Base-by-base conservation (phyloP, 2,888 invertebrate genomes). In the Lasioglossum lativentre region DNA sequence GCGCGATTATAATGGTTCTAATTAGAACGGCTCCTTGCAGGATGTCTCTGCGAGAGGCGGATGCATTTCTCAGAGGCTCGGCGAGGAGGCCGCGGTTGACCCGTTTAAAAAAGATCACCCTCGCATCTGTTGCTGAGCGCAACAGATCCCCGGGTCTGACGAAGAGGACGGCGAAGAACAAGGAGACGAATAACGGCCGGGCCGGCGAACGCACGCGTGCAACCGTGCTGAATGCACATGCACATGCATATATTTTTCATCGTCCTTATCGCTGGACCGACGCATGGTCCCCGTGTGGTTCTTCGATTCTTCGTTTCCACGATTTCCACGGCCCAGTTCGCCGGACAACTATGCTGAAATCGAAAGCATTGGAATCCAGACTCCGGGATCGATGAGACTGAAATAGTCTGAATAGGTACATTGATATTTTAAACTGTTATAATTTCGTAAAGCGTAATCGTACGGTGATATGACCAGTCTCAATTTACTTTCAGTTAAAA, bases 101-200 rank as follows among this genome's bases (percentile, higher is more conserved):
- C 82, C 86, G 86, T 89, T 90, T 90, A 90, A 90, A 90, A 90
- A 90, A 90, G 86, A 86, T 86, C 87, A 85, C 82, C 82, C 90
- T 88, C 78, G 86, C 82, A 80, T 89, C 84, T 87, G 86, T 87
- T 84, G 82, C 85, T 74, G 83, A 81, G 76, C 75, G 84, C 86
- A 86, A 86, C 86, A 86, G 84, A 81, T 79, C 78, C 72, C 45
- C 52, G 45, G 40, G 52, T 56, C 30, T 45, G 56, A 75, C 73
- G 71, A 40, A 71, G 71, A 80, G 71, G 38, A n/a, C 19, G 4
- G 34, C 4, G 10, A 45, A n/a, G 68, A 45, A 42, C 68, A 23
- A 42, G 68, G 75, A 75, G 10, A 45, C 23, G 59, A 72, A 30
- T 3, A 30, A 42, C 66, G 82, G 34, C 3, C 34, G 34, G 2